Conservation (phyloP, 2,888 invertebrate genomes). For the Agrotis puta region DNA sequence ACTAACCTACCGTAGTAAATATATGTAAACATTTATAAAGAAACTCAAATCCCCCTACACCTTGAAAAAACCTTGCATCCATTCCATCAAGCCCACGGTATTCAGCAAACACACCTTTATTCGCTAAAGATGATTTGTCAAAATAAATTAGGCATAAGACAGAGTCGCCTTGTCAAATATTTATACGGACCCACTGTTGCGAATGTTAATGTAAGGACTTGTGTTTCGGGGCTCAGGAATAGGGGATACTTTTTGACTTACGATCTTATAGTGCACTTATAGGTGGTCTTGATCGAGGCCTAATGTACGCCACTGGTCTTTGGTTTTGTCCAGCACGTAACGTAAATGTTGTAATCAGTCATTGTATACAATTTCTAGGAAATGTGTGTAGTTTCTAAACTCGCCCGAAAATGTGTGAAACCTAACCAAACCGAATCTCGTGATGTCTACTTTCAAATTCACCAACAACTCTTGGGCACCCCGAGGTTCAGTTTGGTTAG, state of each 20-base stretch:
- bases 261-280: too few relatives aligned
- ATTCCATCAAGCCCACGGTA: conserved; percentile 54
- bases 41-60: conserved; percentile 37
- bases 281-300: too few relatives aligned
- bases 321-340: too few relatives aligned
- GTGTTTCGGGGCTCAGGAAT: conserved; percentile 60
- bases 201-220: conserved; percentile 74
- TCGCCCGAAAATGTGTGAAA: too few relatives aligned
- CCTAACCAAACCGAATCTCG: too few relatives aligned
- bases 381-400: too few relatives aligned
- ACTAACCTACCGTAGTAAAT: not conserved
- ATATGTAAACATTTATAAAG: conserved; percentile 29
- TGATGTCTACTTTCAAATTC: too few relatives aligned
- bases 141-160: conserved; percentile 91
- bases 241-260: not conserved
- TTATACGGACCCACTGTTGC: conserved; percentile 77
- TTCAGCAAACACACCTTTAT: conserved; percentile 77
- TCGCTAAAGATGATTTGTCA: conserved; percentile 87
- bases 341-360: too few relatives aligned
- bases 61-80: conserved; percentile 48
- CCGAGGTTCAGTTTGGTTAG: too few relatives aligned
- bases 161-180: conserved; percentile 86
- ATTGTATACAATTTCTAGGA: too few relatives aligned
- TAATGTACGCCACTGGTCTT: too few relatives aligned
- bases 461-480: too few relatives aligned